These are phyloP conservation scores for Drosophila antonietae DNA, from an alignment of 2,888 invertebrate genomes.

Conservation along the genomic window DNA sequence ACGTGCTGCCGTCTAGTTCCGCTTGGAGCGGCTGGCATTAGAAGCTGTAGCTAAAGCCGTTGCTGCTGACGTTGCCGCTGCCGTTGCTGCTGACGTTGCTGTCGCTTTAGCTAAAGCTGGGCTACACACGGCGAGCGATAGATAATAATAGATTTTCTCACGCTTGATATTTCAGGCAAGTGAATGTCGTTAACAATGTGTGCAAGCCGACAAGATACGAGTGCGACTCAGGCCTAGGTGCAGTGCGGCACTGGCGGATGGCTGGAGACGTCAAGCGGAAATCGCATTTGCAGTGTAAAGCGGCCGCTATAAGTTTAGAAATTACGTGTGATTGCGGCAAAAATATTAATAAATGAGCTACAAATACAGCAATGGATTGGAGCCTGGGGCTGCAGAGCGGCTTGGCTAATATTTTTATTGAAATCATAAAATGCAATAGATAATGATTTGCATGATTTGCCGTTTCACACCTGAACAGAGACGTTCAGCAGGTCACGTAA, in stretches of 20 bases:
- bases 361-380: slow-evolving; percentile 49
- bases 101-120: slow-evolving; percentile 39
- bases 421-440: slow-evolving; percentile 57
- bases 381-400: slow-evolving; percentile 11
- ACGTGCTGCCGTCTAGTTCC: slow-evolving; percentile 73
- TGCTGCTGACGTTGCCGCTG: background rate
- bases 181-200: slow-evolving; percentile 81
- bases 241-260: slow-evolving; percentile 33
- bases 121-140: slow-evolving; percentile 65
- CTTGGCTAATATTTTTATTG: slow-evolving; percentile 73
- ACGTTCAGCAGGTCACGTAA: slow-evolving; percentile 50
- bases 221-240: slow-evolving; percentile 42
- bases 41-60: slow-evolving; percentile 39
- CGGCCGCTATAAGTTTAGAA: slow-evolving; percentile 71
- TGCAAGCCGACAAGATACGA: slow-evolving; percentile 51
- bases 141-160: slow-evolving; percentile 82
- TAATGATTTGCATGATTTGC: slow-evolving; percentile 76
- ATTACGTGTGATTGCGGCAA: slow-evolving; percentile 70
- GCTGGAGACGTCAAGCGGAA: slow-evolving; percentile 38
- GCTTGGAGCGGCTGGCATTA: slow-evolving; percentile 58
- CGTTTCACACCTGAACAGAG: slow-evolving; percentile 68
- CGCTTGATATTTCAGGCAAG: slow-evolving; percentile 77
- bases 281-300: slow-evolving; percentile 70
- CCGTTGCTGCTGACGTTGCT: background rate
- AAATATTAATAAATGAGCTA: slow-evolving; percentile 63